Base-by-base conservation (phyloP, 2,888 invertebrate species). In the Mythimna vitellina region DNA sequence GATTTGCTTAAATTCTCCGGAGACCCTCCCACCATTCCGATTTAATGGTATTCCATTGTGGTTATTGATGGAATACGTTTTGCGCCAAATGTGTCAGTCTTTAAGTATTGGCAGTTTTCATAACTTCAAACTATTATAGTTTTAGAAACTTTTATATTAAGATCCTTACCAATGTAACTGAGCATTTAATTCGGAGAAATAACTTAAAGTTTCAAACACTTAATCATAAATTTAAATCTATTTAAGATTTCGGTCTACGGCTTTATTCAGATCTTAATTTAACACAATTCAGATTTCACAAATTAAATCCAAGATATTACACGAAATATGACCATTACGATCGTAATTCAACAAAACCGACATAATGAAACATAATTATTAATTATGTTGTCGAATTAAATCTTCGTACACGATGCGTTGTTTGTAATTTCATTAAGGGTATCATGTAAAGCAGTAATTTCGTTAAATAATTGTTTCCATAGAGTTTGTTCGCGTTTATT, bases 401-500 rank as follows among this genome's bases (percentile, higher is more conserved):
- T 89, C 86, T 83, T 65, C 76, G 85, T 83, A 81, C 83, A 84
- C 83, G 83, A 83, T 89, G 84, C 87, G 86, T 86, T 89, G 91
- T 92, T 92, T 91, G 92, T 91, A 91, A 93, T 94, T 93, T 92
- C 90, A 94, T 94, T 93, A 93, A 91, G 88, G 89, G 88, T 89
- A 91, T 92, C 93, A 92, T 93, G 92, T 93, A 90, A 91, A 91
- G 89, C 91, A 91, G 93, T 93, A 95, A 95, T 95, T 93, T 93
- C 86, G 92, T 93, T 92, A 93, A 95, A 94, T 94, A 94, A 95
- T 95, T 94, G 93, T 93, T 90, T 88, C 90, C 91, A 91, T 92
- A 91, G 92, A 92, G 91, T 92, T 91, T 89, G 92, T 93, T 93
- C 91, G 86, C 95, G 92, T 94, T 96, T 95, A 96, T 96, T 96